Evolutionary conservation across 2,797 vertebrate genomes (phyloP).

Genomic region (Acanthis flammea): DNA sequence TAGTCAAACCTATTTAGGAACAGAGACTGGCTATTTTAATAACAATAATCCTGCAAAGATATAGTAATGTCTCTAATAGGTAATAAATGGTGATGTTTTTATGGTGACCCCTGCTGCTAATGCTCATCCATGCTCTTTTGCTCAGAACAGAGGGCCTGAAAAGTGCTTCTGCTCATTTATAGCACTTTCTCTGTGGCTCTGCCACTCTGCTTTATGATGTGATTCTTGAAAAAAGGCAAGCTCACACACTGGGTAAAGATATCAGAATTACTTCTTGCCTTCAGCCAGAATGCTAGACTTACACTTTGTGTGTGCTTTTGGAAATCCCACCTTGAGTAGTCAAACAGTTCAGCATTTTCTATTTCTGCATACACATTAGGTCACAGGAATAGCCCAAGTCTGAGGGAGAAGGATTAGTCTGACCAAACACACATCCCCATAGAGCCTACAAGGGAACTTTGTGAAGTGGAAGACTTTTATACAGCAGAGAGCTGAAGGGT

Average conservation of each 20-base stretch:
- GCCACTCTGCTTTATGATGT: not conserved
- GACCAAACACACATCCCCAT: not conserved
- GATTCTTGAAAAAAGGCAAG: not conserved
- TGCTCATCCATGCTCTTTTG: not conserved
- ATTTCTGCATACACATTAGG: not conserved
- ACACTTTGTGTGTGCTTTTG: not conserved
- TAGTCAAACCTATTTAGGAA: not conserved
- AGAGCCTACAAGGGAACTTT: not conserved
- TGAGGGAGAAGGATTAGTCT: not conserved
- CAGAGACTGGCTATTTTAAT: not conserved
- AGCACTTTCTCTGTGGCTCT: not conserved
- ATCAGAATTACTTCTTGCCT: not conserved
- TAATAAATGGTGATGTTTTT: not conserved
- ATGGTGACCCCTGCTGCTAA: not conserved
- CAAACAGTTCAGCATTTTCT: not conserved
- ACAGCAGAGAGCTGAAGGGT: not conserved
- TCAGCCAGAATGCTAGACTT: not conserved
- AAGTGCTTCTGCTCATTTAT: not conserved
- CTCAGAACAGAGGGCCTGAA: not conserved
- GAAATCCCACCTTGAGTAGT: not conserved
- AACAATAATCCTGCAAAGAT: not conserved
- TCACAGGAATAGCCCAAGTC: not conserved
- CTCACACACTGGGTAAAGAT: not conserved
- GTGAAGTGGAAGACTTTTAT: not conserved
- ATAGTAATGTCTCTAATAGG: not conserved